Conservation (phyloP, 2,797 vertebrate species). For the Zonotrichia albicollis region DNA sequence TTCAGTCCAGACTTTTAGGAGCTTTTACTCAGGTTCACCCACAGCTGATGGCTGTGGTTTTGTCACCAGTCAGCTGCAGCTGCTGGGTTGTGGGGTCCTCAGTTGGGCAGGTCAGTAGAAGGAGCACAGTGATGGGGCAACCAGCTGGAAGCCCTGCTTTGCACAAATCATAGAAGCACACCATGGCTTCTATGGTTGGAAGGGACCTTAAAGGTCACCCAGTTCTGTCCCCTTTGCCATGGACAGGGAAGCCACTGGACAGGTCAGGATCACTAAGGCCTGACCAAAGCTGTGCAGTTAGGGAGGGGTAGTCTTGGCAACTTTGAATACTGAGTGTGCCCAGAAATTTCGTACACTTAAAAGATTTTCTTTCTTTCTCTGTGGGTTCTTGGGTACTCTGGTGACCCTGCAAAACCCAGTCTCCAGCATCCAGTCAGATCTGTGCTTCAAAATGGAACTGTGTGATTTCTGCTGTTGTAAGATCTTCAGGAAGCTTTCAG, state of each 20-base stretch:
- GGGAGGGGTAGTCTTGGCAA: neutral
- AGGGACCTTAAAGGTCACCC: neutral
- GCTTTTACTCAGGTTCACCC: neutral
- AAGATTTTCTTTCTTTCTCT: neutral
- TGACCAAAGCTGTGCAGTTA: neutral
- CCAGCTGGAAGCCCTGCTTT: neutral
- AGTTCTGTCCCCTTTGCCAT: neutral
- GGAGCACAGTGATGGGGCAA: fast-evolving
- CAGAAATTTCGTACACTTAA: neutral
- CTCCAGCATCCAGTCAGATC: neutral
- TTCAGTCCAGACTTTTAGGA: neutral
- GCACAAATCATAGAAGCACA: neutral
- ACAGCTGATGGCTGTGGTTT: neutral
- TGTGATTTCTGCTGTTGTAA: neutral
- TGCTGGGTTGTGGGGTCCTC: neutral
- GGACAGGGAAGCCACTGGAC: neutral
- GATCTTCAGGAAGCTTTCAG: neutral
- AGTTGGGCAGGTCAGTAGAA: neutral
- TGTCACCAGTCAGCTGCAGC: neutral
- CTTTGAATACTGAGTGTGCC: neutral
- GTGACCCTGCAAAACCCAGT: neutral
- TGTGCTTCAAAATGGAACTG: neutral
- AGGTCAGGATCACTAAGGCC: neutral
- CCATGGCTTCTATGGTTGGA: neutral
- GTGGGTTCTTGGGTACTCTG: neutral